A percentile compares a stretch with the other conserved stretches of the same genome.
Evolutionary conservation across 2,113 vertebrate genomes (phyloP).

Genomic region (Pterophyllum scalare): DNA sequence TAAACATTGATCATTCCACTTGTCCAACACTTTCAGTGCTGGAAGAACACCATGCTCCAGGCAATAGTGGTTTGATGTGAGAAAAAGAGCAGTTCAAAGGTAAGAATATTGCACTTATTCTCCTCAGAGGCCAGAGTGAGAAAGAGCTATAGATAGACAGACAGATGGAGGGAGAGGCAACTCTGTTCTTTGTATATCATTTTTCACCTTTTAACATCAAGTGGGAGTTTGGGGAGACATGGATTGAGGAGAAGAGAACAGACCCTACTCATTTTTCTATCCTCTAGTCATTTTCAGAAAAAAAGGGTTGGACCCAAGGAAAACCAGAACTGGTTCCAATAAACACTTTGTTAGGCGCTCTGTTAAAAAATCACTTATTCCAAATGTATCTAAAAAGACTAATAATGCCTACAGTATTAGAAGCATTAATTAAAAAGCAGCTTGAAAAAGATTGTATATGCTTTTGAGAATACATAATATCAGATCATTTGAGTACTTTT

Average conservation of each 20-base stretch:
- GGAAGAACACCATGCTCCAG: conserved; percentile 46
- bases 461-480: too few species aligned
- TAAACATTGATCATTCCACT: conserved; percentile 74
- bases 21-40: conserved; percentile 53
- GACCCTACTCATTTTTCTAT: background rate
- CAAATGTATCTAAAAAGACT: background rate
- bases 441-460: background rate
- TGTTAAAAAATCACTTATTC: background rate
- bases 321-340: background rate
- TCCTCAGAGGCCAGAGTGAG: conserved; percentile 22
- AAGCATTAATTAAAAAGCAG: background rate
- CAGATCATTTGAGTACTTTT: too few species aligned
- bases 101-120: conserved; percentile 67
- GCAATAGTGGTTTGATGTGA: conserved; percentile 59
- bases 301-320: background rate
- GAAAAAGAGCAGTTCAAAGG: conserved; percentile 68
- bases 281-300: background rate
- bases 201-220: conserved; percentile 24
- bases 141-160: conserved; percentile 32
- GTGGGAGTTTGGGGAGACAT: conserved; percentile 9
- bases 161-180: conserved; percentile 2
- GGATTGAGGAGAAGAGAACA: background rate
- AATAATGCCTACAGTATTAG: background rate
- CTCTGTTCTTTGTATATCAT: conserved; percentile 13
- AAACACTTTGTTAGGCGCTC: background rate